These are phyloP conservation scores for Gymnocheta viridis DNA, from an alignment of 2,888 invertebrate genomes.

Conservation along the genomic window DNA sequence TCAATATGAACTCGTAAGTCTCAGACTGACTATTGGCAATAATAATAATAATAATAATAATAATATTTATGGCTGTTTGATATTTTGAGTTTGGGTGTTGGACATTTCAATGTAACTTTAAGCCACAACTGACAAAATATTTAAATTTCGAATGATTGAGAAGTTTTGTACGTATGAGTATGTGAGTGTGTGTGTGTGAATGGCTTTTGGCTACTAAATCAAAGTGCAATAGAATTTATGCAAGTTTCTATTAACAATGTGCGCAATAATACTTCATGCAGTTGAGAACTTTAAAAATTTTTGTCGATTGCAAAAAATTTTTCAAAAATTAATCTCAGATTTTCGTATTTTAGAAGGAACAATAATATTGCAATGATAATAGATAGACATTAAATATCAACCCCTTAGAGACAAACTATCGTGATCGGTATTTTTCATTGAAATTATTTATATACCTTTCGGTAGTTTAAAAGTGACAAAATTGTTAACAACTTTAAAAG, in stretches of 20 bases:
- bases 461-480: too few species aligned
- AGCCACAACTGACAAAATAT: conserved; percentile 76
- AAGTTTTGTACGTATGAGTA: conserved; percentile 12
- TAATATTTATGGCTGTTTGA: conserved; percentile 42
- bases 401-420: too few species aligned
- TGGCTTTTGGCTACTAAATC: conserved; percentile 2
- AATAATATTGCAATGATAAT: too few species aligned
- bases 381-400: too few species aligned
- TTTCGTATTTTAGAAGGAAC: too few species aligned
- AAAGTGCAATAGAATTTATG: conserved; percentile 27
- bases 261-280: background rate
- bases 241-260: background rate
- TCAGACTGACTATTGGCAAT: conserved; percentile 9
- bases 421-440: too few species aligned
- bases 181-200: background rate
- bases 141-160: conserved; percentile 77
- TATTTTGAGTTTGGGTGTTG: conserved; percentile 54
- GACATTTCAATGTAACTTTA: conserved; percentile 56
- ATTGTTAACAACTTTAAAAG: too few species aligned
- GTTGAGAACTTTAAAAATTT: background rate
- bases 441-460: too few species aligned
- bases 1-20: conserved; percentile 3
- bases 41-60: too few species aligned
- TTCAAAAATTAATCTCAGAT: too few species aligned
- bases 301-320: too few species aligned